These are phyloP conservation scores for Ardeotis arabs DNA, from an alignment of 2,113 vertebrate genomes.

Conservation along the genomic window DNA sequence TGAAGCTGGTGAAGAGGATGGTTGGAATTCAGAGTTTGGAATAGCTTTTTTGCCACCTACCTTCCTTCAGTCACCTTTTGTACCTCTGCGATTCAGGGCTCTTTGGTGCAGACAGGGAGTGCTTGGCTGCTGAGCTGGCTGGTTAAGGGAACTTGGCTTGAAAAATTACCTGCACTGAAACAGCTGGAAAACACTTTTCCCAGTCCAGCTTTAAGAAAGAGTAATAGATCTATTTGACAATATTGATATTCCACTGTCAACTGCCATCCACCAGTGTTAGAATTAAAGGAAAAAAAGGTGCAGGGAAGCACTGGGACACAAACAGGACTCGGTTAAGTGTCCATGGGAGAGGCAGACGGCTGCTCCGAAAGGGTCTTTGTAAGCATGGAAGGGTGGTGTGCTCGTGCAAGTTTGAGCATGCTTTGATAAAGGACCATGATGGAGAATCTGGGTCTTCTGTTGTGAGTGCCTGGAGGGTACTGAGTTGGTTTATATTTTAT, in stretches of 20 bases:
- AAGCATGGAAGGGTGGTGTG: background rate
- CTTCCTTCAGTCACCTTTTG: background rate
- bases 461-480: background rate
- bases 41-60: background rate
- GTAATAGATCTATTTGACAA: background rate
- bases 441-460: background rate
- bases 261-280: background rate
- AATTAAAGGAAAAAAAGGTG: background rate
- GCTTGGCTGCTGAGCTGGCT: background rate
- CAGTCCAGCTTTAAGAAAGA: background rate
- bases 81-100: background rate
- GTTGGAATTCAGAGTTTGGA: background rate
- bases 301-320: background rate
- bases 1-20: background rate
- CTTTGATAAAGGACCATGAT: background rate
- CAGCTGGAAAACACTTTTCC: constrained; percentile 30
- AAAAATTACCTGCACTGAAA: background rate
- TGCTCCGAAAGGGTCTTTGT: background rate
- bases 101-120: background rate
- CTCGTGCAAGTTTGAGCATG: background rate
- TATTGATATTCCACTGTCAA: background rate
- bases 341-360: background rate
- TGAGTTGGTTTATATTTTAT: background rate
- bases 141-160: background rate
- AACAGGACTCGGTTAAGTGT: background rate